Evolutionary conservation across 35 echinoderm and acorn worm species (phyloP).

Genomic region (Ptychodera flava): DNA sequence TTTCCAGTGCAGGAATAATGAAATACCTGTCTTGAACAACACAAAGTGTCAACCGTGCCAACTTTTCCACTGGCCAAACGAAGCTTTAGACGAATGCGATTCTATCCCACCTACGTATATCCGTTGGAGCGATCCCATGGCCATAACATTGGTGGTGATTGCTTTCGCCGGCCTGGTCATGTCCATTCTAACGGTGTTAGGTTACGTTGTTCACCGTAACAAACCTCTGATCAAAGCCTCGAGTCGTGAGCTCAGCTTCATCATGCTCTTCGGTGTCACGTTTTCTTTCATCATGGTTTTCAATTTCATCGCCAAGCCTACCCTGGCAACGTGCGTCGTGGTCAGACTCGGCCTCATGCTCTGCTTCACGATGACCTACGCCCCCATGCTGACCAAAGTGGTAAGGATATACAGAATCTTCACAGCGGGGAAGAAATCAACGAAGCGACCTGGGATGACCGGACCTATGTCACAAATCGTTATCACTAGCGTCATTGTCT

Average conservation of each 20-base stretch:
- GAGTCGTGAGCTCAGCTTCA: constrained; percentile 70
- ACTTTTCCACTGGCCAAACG: constrained; percentile 4
- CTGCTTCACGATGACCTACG: constrained; percentile 65
- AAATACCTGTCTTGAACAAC: constrained; percentile 5
- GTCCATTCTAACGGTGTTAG: constrained; percentile 7
- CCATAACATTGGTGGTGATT: neutral
- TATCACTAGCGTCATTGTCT: constrained; percentile 8
- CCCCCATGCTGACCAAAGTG: constrained; percentile 50
- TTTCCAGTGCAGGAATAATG: constrained; percentile 14
- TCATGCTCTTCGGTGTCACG: constrained; percentile 71
- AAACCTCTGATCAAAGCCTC: constrained; percentile 65
- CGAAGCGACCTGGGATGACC: constrained; percentile 41
- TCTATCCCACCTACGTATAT: constrained; percentile 12
- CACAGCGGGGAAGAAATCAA: constrained; percentile 47
- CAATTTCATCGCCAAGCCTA: constrained; percentile 36
- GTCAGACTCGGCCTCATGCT: constrained; percentile 50
- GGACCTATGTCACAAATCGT: constrained; percentile 46
- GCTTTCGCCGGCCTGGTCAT: constrained; percentile 11
- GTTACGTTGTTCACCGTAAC: neutral
- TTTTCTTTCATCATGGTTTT: constrained; percentile 46
- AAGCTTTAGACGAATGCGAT: neutral
- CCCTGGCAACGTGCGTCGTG: constrained; percentile 20
- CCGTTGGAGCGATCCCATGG: constrained; percentile 8
- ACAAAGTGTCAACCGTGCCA: constrained; percentile 8
- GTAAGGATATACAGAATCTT: constrained; percentile 66